Percentiles rank a stretch among this genome's conserved stretches.
Conservation (phyloP, 2,888 invertebrate species). For the Hofmannophila pseudospretella region DNA sequence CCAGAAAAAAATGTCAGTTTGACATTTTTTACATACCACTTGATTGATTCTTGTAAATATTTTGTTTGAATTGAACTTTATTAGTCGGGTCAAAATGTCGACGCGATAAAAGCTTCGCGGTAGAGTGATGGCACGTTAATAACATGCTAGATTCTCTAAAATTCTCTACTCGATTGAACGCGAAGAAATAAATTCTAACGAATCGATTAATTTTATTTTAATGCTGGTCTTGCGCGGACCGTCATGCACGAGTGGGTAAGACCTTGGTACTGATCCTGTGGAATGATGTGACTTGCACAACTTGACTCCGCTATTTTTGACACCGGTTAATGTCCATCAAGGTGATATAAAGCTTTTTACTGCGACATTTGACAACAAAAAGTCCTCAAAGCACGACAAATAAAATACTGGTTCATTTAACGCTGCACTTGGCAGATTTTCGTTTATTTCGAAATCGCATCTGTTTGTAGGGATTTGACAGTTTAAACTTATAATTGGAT, state of each 20-base stretch:
- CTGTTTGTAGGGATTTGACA: background rate
- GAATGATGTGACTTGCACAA: slow-evolving; percentile 71
- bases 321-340: slow-evolving; percentile 22
- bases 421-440: background rate
- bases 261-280: slow-evolving; percentile 63
- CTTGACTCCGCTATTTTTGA: slow-evolving; percentile 52
- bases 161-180: background rate
- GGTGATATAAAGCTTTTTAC: slow-evolving; percentile 13
- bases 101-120: background rate
- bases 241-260: slow-evolving; percentile 56
- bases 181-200: slow-evolving; percentile 1
- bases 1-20: background rate
- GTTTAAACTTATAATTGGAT: no score
- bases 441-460: no score
- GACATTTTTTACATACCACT: background rate
- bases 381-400: background rate
- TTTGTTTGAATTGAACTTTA: background rate
- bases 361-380: background rate
- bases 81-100: background rate
- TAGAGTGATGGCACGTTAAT: background rate
- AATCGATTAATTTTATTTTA: slow-evolving; percentile 23
- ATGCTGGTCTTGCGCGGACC: slow-evolving; percentile 43
- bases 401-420: background rate
- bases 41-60: background rate
- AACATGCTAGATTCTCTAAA: background rate